Evolutionary conservation across 2,113 vertebrate species (phyloP), one percentile per base, ranked within the genome.

Genomic region (Tiliqua scincoides): DNA sequence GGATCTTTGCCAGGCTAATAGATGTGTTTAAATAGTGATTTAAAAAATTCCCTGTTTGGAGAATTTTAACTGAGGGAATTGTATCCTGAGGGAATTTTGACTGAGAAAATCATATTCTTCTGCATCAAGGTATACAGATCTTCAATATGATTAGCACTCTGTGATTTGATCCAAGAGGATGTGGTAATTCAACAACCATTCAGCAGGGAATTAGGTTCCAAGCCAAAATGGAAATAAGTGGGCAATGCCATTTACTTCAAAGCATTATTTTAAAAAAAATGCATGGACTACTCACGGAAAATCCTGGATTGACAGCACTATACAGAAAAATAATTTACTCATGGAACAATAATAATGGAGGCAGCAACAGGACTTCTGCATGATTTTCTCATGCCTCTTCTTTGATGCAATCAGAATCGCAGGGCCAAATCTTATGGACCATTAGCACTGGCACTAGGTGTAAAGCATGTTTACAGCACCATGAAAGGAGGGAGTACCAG

Each of bases 161-260:
- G 85, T 40, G 85, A 86, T 74, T 81, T 79, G 86, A 89, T 87
- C 68, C 92, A 82, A 91, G 71, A 83, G 90, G 89, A 93, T 88
- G 82, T 75, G 86, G 87, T 91, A 94, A 94, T 91, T 91, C 92
- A 95, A 91, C 90, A 94, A 82, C 90, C 88, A 91, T 92, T 91
- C 92, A 89, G 90, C 88, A 91, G 93, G 90, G 79, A 94, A 90
- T 70, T 92, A 67, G 85, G 67, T 85, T 86, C 88, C 89, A 88
- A 91, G 84, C 85, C 92, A 91, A 89, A 88, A 88, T 86, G 86
- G 83, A 92, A 94, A 89, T 70, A 91, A 93, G 90, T 90, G 78
- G 87, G 86, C 27, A 83, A 89, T 63, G 68, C 57, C 85, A 90
- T 89, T 88, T 93, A 94, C 75, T 93, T 90, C 82, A 87, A 93